These are phyloP conservation scores for Agelas oroides DNA, from an alignment of 37 sponge, comb jelly and placozoan genomes.

Conservation along the genomic window DNA sequence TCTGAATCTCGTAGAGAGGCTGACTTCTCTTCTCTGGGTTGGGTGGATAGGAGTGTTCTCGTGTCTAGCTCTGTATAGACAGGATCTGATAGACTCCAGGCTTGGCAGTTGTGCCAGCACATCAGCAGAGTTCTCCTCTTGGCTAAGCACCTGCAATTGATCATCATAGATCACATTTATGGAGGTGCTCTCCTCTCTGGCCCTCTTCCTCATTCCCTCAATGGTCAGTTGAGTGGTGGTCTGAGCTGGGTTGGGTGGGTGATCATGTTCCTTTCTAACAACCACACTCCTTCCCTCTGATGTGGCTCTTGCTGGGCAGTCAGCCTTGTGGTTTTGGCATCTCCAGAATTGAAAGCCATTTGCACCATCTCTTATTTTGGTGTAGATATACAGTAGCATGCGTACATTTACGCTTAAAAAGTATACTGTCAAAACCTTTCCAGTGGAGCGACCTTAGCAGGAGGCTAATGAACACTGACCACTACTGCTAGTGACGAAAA, in stretches of 20 bases:
- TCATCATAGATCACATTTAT: conserved; percentile 24
- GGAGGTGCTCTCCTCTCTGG: conserved; percentile 26
- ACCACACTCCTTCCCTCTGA: conserved; percentile 16
- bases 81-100: conserved; percentile 19
- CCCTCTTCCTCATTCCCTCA: conserved; percentile 18
- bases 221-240: background rate
- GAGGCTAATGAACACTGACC: no score
- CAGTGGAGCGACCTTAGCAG: no score
- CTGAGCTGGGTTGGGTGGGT: conserved; percentile 23
- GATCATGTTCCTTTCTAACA: no score
- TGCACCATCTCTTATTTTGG: background rate
- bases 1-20: conserved; percentile 17
- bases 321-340: conserved; percentile 22
- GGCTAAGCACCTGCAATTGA: conserved; percentile 1
- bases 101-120: conserved; percentile 15
- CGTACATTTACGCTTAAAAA: no score
- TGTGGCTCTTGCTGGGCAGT: conserved; percentile 12
- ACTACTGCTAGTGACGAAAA: no score
- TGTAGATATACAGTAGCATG: no score
- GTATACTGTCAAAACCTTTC: no score
- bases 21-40: conserved; percentile 21
- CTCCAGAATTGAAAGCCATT: conserved; percentile 11
- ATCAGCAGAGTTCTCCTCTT: no score
- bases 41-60: conserved; percentile 12
- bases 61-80: conserved; percentile 18